phyloP scores from a whole-genome alignment of 2,797 vertebrate genomes.

The Mormyrus hasselquistii region DNA sequence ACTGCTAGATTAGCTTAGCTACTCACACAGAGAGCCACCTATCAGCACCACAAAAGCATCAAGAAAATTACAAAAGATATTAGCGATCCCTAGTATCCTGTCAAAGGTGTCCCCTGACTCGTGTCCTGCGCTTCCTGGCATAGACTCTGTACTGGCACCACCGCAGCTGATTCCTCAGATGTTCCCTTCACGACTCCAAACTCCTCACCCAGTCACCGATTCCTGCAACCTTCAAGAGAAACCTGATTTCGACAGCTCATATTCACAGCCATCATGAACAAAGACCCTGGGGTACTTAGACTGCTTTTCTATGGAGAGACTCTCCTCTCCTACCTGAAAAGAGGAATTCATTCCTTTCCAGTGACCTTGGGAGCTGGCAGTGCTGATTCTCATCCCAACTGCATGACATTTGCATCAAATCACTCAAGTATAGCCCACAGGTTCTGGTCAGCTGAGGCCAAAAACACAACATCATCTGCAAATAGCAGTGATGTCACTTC shows the following conservation, averaged over 20 bases:
- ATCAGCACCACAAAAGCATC: background rate
- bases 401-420: background rate
- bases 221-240: background rate
- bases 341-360: background rate
- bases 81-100: background rate
- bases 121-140: background rate
- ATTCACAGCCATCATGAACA: background rate
- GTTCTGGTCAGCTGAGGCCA: background rate
- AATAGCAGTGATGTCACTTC: background rate
- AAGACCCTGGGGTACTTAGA: background rate
- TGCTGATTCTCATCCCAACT: background rate
- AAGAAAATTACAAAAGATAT: background rate
- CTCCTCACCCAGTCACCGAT: background rate
- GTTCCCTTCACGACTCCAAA: background rate
- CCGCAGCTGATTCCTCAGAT: too few species aligned
- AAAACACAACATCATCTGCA: background rate
- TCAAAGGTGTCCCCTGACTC: background rate
- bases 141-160: background rate
- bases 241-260: background rate
- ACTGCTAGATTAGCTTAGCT: background rate
- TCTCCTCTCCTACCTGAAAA: background rate
- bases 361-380: background rate
- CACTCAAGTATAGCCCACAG: background rate
- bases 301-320: background rate
- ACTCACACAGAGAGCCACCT: background rate